Evolutionary conservation across 1,140 invertebrate genomes (phyloP).

Genomic region (Brachionus manjavacas): DNA sequence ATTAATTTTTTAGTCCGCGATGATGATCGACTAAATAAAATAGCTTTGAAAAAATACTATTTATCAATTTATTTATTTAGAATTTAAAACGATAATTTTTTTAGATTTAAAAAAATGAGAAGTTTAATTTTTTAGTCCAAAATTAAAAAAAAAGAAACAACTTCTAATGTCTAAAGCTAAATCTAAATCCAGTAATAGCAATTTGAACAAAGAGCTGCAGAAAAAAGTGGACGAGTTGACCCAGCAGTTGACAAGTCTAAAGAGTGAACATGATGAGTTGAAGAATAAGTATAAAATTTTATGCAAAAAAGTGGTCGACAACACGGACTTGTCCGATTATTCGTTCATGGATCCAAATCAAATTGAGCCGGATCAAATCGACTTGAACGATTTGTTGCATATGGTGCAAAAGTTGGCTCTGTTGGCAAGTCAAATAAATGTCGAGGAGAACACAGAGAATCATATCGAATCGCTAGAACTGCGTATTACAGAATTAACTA

Average conservation of each 20-base stretch:
- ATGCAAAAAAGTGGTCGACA: conserved; percentile 39
- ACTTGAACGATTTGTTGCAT: conserved; percentile 7
- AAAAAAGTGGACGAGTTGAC: conserved; percentile 13
- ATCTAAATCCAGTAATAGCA: not conserved
- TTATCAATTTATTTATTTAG: not conserved
- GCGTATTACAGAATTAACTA: conserved; percentile 16
- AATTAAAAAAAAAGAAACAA: not conserved
- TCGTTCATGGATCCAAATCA: conserved; percentile 7
- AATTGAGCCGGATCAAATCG: conserved; percentile 32
- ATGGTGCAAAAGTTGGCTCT: conserved; percentile 38
- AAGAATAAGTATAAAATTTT: not conserved
- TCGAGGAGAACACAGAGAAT: not conserved
- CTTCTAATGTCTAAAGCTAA: not conserved
- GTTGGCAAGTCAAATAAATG: conserved; percentile 29
- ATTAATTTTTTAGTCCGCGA: not conserved
- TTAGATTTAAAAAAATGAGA: not conserved
- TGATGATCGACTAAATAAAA: not conserved
- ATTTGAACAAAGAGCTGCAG: conserved; percentile 27
- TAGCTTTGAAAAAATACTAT: not conserved
- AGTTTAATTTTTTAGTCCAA: not conserved
- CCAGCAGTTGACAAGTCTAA: not conserved
- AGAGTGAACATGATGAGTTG: not conserved
- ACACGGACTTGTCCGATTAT: conserved; percentile 26
- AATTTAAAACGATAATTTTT: not conserved
- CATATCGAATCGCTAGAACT: conserved; percentile 5